phyloP scores from a whole-genome alignment of 2,888 invertebrate genomes.

The Aphidius colemani region DNA sequence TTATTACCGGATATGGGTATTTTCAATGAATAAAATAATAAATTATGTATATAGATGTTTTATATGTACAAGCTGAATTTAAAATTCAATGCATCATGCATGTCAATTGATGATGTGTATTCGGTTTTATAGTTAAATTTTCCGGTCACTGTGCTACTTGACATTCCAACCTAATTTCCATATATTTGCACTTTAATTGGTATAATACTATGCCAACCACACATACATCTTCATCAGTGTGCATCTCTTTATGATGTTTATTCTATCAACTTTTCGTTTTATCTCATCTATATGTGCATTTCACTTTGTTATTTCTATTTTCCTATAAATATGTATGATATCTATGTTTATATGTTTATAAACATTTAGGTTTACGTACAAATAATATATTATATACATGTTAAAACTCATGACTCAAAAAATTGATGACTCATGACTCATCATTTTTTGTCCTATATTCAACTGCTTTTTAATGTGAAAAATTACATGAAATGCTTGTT shows the following conservation, averaged over 20 bases:
- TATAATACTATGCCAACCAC: conserved; percentile 36
- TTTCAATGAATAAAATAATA: conserved; percentile 10
- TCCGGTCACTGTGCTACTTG: conserved; percentile 50
- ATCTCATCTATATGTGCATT: conserved; percentile 16
- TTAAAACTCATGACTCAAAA: no score
- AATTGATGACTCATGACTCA: no score
- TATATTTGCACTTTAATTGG: conserved; percentile 59
- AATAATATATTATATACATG: no score
- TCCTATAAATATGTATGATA: conserved; percentile 45
- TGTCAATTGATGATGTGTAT: conserved; percentile 36
- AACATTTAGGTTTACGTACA: no score
- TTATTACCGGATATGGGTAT: no score
- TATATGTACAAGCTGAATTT: not conserved
- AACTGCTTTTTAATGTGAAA: no score
- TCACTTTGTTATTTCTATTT: not conserved
- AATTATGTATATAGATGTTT: conserved; percentile 13
- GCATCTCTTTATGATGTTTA: conserved; percentile 16
- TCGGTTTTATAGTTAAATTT: conserved; percentile 45
- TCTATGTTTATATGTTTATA: conserved; percentile 16
- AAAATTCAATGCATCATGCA: conserved; percentile 20
- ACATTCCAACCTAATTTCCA: conserved; percentile 53
- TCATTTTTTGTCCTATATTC: no score
- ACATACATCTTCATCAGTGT: conserved; percentile 26
- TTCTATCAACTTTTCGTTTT: conserved; percentile 28
- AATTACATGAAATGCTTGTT: no score